Conservation (phyloP, 2,113 vertebrate species). For the Gymnocephalus cernua region DNA sequence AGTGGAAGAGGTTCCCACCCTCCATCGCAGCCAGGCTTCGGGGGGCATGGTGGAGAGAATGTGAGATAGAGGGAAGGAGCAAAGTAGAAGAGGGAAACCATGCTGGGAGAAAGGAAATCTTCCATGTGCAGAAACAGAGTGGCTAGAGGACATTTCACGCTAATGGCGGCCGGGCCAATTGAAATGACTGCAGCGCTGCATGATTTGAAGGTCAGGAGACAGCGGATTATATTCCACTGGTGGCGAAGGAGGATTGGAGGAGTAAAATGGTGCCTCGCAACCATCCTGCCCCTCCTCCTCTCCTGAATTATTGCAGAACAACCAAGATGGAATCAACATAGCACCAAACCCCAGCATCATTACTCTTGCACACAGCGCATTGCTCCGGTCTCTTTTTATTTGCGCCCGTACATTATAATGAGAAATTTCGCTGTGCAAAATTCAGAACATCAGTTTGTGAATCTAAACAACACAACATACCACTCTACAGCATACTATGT, state of each 20-base stretch:
- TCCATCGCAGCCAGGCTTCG: slow-evolving; percentile 68
- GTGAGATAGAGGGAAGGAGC: slow-evolving; percentile 76
- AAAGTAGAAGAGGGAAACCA: slow-evolving; percentile 78
- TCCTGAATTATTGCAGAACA: slow-evolving; percentile 81
- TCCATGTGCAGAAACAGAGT: slow-evolving; percentile 80
- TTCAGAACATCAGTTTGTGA: slow-evolving; percentile 47
- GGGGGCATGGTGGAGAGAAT: slow-evolving; percentile 68
- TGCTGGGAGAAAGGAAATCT: slow-evolving; percentile 85
- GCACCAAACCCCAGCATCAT: slow-evolving; percentile 72
- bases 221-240: slow-evolving; percentile 87
- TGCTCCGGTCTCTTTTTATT: slow-evolving; percentile 39
- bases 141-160: slow-evolving; percentile 87
- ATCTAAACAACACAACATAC: slow-evolving; percentile 49
- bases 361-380: slow-evolving; percentile 70
- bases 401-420: slow-evolving; percentile 56
- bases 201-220: slow-evolving; percentile 89
- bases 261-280: slow-evolving; percentile 77
- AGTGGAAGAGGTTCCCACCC: slow-evolving; percentile 74
- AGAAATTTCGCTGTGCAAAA: slow-evolving; percentile 63
- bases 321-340: slow-evolving; percentile 82
- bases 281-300: slow-evolving; percentile 53
- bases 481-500: not conserved
- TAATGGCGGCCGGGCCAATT: slow-evolving; percentile 86
- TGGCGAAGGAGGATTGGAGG: slow-evolving; percentile 78
- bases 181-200: slow-evolving; percentile 86